A percentile compares a stretch with the other conserved stretches of the same genome.
Evolutionary conservation across 2,113 vertebrate species (phyloP).

Genomic region (rabbit (Oryctolagus cuniculus)): mOryCun1.1 NC_091438.1:105182501-105183000

Average conservation of each 20-base stretch:
- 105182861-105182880: not conserved
- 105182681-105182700: not conserved
- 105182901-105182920: slow-evolving; percentile 82
- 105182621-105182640: not conserved
- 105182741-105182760: slow-evolving; percentile 80
- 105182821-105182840: slow-evolving; percentile 80
- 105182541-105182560: not conserved
- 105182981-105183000: slow-evolving; percentile 83
- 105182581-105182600: not conserved
- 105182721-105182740: slow-evolving; percentile 86
- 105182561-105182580: not conserved
- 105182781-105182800: not conserved
- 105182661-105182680: slow-evolving; percentile 43
- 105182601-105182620: not conserved
- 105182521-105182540: not conserved
- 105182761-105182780: slow-evolving; percentile 70
- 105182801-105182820: slow-evolving; percentile 81
- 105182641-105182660: slow-evolving; percentile 20
- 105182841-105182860: not conserved
- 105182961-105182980: slow-evolving; percentile 80
- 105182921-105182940: slow-evolving; percentile 15
- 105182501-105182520: slow-evolving; percentile 22
- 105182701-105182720: slow-evolving; percentile 83
- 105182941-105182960: slow-evolving; percentile 75
- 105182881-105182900: not conserved